Percentiles rank a stretch among this genome's conserved stretches.
phyloP scores from a whole-genome alignment of 2,113 vertebrate species.

The Hippocampus comes region DNA sequence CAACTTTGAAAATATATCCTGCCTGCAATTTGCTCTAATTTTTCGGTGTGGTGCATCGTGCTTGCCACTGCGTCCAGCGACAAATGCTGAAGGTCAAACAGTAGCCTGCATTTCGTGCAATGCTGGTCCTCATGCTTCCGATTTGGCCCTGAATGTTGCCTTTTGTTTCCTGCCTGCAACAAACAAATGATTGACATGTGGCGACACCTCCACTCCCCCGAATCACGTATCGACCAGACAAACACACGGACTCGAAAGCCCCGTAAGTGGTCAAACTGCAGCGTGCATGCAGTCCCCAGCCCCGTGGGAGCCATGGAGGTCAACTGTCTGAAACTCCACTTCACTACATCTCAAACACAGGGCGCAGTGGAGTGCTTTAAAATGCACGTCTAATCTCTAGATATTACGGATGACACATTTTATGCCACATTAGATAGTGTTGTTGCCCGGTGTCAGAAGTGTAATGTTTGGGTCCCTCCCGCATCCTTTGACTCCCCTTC shows the following conservation, averaged over 20 bases:
- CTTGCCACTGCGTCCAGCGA: not conserved
- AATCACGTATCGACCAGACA: conserved; percentile 50
- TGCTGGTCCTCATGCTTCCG: conserved; percentile 11
- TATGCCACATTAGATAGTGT: not conserved
- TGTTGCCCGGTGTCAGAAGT: conserved; percentile 17
- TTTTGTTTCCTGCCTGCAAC: conserved; percentile 27
- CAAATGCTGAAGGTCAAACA: not conserved
- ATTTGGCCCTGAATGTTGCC: conserved; percentile 12
- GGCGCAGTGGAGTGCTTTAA: conserved; percentile 16
- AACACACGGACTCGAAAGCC: conserved; percentile 51
- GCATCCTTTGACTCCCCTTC: conserved; percentile 27
- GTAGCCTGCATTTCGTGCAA: not conserved
- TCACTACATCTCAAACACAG: conserved; percentile 11
- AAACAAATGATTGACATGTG: conserved; percentile 49
- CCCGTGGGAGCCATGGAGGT: conserved; percentile 46
- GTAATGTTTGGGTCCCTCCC: conserved; percentile 9
- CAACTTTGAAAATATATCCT: conserved; percentile 22
- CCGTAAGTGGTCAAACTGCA: conserved; percentile 50
- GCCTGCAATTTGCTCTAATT: conserved; percentile 7
- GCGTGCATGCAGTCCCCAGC: conserved; percentile 23
- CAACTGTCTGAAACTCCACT: conserved; percentile 25
- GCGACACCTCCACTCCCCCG: conserved; percentile 47
- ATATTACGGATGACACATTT: conserved; percentile 4
- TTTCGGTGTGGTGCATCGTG: not conserved
- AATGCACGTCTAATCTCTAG: conserved; percentile 28